phyloP scores from a whole-genome alignment of 2,888 invertebrate genomes.

The Conchocele bisecta region DNA sequence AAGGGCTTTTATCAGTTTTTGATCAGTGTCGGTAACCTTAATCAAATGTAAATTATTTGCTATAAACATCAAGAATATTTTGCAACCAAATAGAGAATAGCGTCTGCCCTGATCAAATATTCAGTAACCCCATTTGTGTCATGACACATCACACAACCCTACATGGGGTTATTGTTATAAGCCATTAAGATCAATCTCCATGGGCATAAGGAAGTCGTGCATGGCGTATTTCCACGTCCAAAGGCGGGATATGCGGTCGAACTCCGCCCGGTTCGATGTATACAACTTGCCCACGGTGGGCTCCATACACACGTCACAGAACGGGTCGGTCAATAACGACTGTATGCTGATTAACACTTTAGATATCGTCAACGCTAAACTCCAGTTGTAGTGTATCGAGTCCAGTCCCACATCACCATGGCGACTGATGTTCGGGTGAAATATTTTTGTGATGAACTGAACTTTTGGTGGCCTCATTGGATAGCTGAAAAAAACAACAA shows the following conservation, averaged over 20 bases:
- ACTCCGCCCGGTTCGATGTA: conserved; percentile 88
- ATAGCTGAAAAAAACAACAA: conserved; percentile 85
- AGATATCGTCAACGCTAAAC: conserved; percentile 94
- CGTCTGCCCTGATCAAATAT: too few relatives aligned
- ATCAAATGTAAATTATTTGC: too few relatives aligned
- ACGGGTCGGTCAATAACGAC: conserved; percentile 88
- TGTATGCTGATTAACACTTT: conserved; percentile 85
- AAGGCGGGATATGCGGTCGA: conserved; percentile 90
- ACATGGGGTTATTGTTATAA: too few relatives aligned
- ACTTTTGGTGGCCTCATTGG: conserved; percentile 96
- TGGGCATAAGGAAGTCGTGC: conserved; percentile 78
- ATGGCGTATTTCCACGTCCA: conserved; percentile 95
- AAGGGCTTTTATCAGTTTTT: too few relatives aligned
- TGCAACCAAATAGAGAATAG: too few relatives aligned
- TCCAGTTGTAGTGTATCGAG: conserved; percentile 98
- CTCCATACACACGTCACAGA: conserved; percentile 95
- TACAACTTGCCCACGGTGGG: conserved; percentile 92
- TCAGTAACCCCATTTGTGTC: too few relatives aligned
- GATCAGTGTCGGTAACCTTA: too few relatives aligned
- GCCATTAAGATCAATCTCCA: conserved; percentile 72
- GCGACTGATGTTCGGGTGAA: conserved; percentile 96
- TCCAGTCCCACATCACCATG: conserved; percentile 98
- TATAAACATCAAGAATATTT: too few relatives aligned
- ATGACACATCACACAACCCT: too few relatives aligned
- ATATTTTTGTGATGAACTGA: conserved; percentile 94